Conservation (phyloP, 1,140 invertebrate species). For the Cecropterus lyciades region DNA sequence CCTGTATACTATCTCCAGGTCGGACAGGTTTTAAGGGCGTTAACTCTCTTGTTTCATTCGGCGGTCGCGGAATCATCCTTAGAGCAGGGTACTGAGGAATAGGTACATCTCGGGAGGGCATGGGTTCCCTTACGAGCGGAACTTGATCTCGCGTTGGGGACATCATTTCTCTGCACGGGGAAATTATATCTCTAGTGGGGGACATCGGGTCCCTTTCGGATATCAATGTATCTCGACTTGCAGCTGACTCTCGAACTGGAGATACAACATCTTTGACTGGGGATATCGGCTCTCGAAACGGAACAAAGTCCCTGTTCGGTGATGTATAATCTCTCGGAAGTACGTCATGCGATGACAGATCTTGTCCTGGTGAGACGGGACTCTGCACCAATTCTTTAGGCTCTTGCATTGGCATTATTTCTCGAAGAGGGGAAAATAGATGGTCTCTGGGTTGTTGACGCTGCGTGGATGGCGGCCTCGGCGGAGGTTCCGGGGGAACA, state of each 20-base stretch:
- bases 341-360: not conserved
- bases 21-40: conserved; percentile 53
- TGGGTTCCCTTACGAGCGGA: too few species aligned
- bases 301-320: not conserved
- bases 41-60: conserved; percentile 16
- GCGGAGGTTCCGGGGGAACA: conserved; percentile 28
- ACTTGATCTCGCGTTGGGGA: too few species aligned
- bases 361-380: conserved; percentile 2
- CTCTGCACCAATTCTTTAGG: too few species aligned
- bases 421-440: conserved; percentile 24
- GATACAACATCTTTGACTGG: too few species aligned
- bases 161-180: too few species aligned
- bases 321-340: not conserved
- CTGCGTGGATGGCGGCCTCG: conserved; percentile 7
- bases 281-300: too few species aligned
- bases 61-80: conserved; percentile 16
- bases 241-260: too few species aligned
- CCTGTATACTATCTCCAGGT: conserved; percentile 47
- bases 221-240: too few species aligned
- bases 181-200: too few species aligned
- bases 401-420: too few species aligned
- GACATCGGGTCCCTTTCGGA: too few species aligned
- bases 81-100: conserved; percentile 19
- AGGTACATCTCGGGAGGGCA: conserved; percentile 31
- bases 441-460: conserved; percentile 1